A percentile compares a stretch with the other conserved stretches of the same genome.
phyloP scores from a whole-genome alignment of 2,888 invertebrate species.

The Brachylomia viminalis region DNA sequence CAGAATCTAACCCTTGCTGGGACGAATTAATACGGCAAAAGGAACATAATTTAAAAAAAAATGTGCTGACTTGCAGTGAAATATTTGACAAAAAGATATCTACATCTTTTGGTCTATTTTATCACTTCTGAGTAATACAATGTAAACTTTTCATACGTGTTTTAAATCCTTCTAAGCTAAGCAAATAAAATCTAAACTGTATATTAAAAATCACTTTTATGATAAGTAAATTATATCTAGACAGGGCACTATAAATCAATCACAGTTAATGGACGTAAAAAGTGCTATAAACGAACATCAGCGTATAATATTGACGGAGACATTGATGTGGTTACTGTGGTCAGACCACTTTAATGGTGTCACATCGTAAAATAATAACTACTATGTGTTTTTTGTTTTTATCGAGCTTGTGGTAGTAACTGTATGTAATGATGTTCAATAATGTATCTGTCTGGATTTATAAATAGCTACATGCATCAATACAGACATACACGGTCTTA shows the following conservation, averaged over 20 bases:
- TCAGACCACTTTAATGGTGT: constrained; percentile 54
- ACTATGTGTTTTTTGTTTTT: constrained; percentile 48
- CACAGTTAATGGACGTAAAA: constrained; percentile 64
- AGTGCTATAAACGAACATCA: constrained; percentile 58
- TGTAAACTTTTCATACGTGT: neutral
- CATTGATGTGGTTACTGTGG: constrained; percentile 59
- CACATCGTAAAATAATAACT: constrained; percentile 55
- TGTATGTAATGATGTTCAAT: neutral
- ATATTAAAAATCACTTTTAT: constrained; percentile 49
- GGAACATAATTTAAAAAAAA: too few species aligned
- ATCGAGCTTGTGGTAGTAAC: neutral
- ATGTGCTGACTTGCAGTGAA: too few species aligned
- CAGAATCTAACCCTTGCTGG: too few species aligned
- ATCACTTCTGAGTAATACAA: neutral
- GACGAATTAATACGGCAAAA: too few species aligned
- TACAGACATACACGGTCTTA: too few species aligned
- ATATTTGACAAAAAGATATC: too few species aligned
- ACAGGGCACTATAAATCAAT: constrained; percentile 63
- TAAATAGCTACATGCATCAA: neutral
- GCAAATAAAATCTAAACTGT: constrained; percentile 7
- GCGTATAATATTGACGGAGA: constrained; percentile 56
- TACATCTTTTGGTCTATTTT: too few species aligned
- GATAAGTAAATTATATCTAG: constrained; percentile 51
- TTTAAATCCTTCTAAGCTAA: neutral
- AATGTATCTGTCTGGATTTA: neutral